Evolutionary conservation across 1,140 invertebrate genomes (phyloP), one percentile per base, ranked within the genome.

Genomic region (Mizuhopecten yessoensis): DNA sequence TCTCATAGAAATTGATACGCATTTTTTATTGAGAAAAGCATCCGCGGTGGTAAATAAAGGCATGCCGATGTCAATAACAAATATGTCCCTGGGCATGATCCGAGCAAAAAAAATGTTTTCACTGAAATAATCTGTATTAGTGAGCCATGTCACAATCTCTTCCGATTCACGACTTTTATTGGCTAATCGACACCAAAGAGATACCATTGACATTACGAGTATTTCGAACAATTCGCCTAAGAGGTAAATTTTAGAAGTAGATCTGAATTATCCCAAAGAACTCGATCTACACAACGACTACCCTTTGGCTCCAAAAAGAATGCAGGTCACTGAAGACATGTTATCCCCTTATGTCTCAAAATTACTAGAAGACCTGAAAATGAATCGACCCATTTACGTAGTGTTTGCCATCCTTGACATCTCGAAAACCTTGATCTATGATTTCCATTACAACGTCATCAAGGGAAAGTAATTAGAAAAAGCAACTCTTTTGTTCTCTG

Each of bases 221-320:
- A 45, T 88, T n/a, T 10, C 33, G 17, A 57, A 91, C 42, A 34
- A 91, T 23, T 34, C n/a, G 15, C 57, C 86, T 5, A 2, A 42
- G 0, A 49, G 97, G 9, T 97, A 96, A 91, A 97, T 97, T 90
- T 94, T 97, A 39, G 97, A 97, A 57, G 91, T 96, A 13, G 94
- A 96, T 91, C 36, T 96, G 13, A 88, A 93, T 13, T 96, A 96
- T 90, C 95, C 94, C 0, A 13, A 92, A 86, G 5, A 96, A 34
- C 87, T 97, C 94, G 95, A 97, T 86, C 20, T n/a, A 5, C 97
- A 97, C 95, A 96, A 95, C 91, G 96, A 97, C 92, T 97, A 97
- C 75, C 97, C 97, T 39, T 96, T 97, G 91, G 96, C 96, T 92
- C 94, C 96, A 9, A 95, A 97, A 94, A 87, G 88, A 20, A 36